Evolutionary conservation across 2,888 invertebrate species (phyloP), one percentile per base, ranked within the genome.

Genomic region (Drosophila maculinotata): DNA sequence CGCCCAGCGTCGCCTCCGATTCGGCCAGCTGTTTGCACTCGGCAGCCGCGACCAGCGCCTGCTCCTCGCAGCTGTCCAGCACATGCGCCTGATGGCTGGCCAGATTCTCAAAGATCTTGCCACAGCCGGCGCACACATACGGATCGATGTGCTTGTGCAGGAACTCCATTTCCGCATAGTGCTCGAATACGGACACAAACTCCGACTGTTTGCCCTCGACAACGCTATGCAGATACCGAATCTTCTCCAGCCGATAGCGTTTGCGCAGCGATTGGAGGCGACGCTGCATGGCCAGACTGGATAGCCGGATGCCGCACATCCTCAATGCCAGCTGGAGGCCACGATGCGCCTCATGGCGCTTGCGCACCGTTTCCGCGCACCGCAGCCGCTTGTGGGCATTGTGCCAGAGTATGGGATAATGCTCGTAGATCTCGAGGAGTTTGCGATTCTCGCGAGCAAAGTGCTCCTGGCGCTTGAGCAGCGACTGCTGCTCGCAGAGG

Each of bases 71-170:
- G 12, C 52, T 65, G 33, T 65, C 42, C 42, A 88, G 81, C 4
- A 89, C 76, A 38, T 90, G 89, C 20, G 64, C 53, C 20, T 82
- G 83, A 60, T 80, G 87, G 1, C 67, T 53, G 0, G 62, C 44
- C n/a, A 89, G 54, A 51, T 81, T 81, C 63, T 88, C 89, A 45
- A 88, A 89, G 53, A 90, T 89, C 52, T 82, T 83, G 10, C 82
- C 81, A 35, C 90, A 90, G 8, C 68, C 71, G 0, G 76, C 76
- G 25, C 89, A 90, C 6, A 86, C 87, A 66, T 83, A 89, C 0
- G 89, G 89, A 65, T 89, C 88, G 8, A 90, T 89, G 26, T 90
- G 90, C 28, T 88, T 85, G 31, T 89, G 76, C 3, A 90, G 64
- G 9, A 89, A 90, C 35, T 87, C 72, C 88, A 90, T 88, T 35